Base-by-base conservation (phyloP, 2,113 vertebrate species). In the Pterocles orientalis region DNA sequence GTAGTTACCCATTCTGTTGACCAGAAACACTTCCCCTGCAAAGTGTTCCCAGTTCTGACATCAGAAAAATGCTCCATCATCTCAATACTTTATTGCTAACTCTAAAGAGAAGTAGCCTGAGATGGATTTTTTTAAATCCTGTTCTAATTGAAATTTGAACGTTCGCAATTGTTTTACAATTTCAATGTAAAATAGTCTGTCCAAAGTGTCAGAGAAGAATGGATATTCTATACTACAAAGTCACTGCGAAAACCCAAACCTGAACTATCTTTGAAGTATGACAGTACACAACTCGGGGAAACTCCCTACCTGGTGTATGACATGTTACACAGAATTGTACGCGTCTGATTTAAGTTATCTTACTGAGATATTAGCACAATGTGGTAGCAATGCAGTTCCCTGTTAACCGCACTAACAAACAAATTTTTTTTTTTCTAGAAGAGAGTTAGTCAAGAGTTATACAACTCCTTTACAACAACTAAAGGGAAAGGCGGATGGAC, bases 281-380 rank as follows among this genome's bases (percentile, higher is more conserved):
- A 29, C 1, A 80, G 39, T 11, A 36, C 23, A 43, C 24, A 41
- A 4, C 14, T 16, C 36, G 73, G 39, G 47, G 15, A 57, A 28
- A 47, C 33, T 45, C 21, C 53, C 14, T 28, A 64, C 7, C 18
- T 1, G 0, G 2, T 29, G 39, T 14, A 41, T 86, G 76, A 33
- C 41, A 10, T 4, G 17, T 65, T 43, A 79, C 29, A n/a, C 9
- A 39, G 53, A 47, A 34, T 7, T 3, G 9, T 39, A 34, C 12
- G 45, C 0, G 0, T 31, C 10, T 53, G 28, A 68, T 31, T 43
- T 14, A 68, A 71, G 43, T 26, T 53, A 9, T 8, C 19, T 48
- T 70, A 33, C 47, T 68, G 28, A 18, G 51, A 9, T 12, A 71
- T 5, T 9, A 80, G 71, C 57, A 80, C 53, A 68, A 19, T 5